Conservation (phyloP, 2,113 vertebrate genomes). For the Tapirus terrestris region DNA sequence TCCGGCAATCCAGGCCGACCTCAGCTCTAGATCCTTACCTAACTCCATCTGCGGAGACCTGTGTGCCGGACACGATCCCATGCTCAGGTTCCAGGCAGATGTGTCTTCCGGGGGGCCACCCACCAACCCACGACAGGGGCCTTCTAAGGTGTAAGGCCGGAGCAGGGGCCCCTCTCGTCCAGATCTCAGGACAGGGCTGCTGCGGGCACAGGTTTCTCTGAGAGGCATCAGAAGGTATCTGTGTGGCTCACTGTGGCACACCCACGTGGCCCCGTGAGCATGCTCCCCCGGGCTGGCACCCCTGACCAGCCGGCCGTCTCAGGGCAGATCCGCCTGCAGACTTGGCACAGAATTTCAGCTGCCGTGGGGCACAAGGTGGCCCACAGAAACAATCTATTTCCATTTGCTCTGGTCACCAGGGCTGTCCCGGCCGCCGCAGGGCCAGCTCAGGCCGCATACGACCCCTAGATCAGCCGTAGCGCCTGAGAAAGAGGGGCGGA, state of each 20-base stretch:
- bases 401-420: neutral
- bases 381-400: neutral
- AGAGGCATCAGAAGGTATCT: neutral
- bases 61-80: neutral
- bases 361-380: neutral
- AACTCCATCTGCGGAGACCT: neutral
- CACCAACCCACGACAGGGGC: neutral
- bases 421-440: neutral
- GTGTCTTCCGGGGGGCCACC: neutral
- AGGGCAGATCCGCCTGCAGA: neutral
- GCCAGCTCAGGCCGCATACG: neutral
- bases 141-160: neutral
- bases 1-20: accelerated
- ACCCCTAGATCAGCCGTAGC: neutral
- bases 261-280: neutral
- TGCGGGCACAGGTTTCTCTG: neutral
- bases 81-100: neutral
- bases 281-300: neutral
- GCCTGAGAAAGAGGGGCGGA: neutral
- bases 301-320: accelerated
- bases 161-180: too few species aligned
- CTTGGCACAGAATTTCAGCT: neutral
- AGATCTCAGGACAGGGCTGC: neutral
- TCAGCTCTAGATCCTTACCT: neutral
- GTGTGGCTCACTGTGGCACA: accelerated